Conservation (phyloP, 2,113 vertebrate genomes). For the Cyphomyrus plagiostoma region DNA sequence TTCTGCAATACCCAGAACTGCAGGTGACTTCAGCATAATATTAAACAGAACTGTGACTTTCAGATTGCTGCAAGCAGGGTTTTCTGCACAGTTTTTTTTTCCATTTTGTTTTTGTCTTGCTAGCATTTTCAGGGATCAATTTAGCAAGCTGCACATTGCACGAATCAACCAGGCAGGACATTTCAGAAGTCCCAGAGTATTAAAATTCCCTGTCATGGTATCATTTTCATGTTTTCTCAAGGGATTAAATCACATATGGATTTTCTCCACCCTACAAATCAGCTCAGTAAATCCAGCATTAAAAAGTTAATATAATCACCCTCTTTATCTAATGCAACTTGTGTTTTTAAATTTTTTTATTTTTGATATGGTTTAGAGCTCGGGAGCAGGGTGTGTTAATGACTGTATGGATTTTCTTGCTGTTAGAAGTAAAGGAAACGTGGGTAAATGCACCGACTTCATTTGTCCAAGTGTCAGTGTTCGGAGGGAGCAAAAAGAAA, state of each 20-base stretch:
- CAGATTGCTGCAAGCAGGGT: neutral
- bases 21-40: neutral
- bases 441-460: neutral
- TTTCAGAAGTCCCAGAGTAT: neutral
- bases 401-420: neutral
- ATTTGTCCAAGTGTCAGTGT: slow-evolving; percentile 14
- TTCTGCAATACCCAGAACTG: neutral
- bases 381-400: neutral
- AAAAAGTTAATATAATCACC: slow-evolving; percentile 6
- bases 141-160: neutral
- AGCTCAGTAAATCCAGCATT: neutral
- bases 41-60: neutral
- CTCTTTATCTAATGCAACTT: slow-evolving; percentile 1
- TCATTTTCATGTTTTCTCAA: slow-evolving; percentile 2
- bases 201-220: neutral
- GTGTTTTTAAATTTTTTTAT: neutral
- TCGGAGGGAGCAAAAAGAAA: slow-evolving; percentile 22
- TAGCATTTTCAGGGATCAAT: neutral
- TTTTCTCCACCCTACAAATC: neutral
- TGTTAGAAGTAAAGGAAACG: neutral
- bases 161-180: neutral
- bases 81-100: neutral
- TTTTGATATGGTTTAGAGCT: neutral
- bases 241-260: neutral
- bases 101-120: neutral